Evolutionary conservation across 2,113 vertebrate genomes (phyloP), one percentile per base, ranked within the genome.

Genomic region (Ciconia maguari): DNA sequence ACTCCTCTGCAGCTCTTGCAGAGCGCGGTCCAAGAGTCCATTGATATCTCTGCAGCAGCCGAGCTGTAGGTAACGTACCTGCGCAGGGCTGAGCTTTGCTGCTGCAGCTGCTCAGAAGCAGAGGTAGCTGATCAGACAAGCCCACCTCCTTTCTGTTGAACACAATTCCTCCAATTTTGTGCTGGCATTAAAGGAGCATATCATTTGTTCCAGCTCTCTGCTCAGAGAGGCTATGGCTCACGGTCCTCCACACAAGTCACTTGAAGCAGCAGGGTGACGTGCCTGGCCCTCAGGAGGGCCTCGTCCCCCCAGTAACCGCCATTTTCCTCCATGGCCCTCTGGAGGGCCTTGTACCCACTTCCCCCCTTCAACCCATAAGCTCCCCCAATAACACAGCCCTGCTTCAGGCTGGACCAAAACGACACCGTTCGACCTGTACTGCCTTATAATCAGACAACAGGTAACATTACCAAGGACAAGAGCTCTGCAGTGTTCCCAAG

Each of bases 31-130:
- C 42, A 17, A 14, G 46, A 48, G 18, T 9, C 49, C 49, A 13
- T 6, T 0, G 0, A 6, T 5, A 16, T 3, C 16, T 42, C 71
- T 32, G 54, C 83, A 58, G 21, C 1, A 3, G 14, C 5, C 2
- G 14, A 68, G 49, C 0, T 16, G 32, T 3, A 27, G 48, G 54
- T 38, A 22, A 80, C 1, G 0, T 5, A 32, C 26, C 75, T 32
- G 42, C 57, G 5, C 2, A 0, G 46, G n/a, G 29, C 1, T 27
- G 48, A 68, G 54, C 49, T 68, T 26, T n/a, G 64, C 58, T 80
- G 52, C 51, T 51, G 78, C 61, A 82, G 74, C 65, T 70, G 52
- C 49, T 48, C 49, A 15, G n/a, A 9, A 36, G 76, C 38, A 80
- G 66, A 42, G 14, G 27, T 25, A 11, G n/a, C 72, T 46, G 49